These are phyloP conservation scores for Chelon labrosus DNA, from an alignment of 2,797 vertebrate species.

Conservation along the genomic window DNA sequence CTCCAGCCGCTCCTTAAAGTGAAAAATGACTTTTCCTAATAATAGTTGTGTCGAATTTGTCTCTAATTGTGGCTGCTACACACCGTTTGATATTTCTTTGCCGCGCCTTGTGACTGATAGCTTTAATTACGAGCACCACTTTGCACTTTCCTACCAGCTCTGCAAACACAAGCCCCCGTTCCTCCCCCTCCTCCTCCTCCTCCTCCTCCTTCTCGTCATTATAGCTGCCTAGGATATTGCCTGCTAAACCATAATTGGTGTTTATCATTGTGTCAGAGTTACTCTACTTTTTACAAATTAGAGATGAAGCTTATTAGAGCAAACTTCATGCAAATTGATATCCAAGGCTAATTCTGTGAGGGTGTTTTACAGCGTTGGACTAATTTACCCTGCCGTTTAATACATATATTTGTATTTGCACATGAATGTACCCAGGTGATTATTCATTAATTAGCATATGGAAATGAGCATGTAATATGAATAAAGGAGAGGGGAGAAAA, in stretches of 20 bases:
- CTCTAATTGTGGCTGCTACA: conserved; percentile 72
- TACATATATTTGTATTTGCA: conserved; percentile 83
- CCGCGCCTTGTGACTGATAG: conserved; percentile 77
- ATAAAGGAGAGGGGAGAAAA: conserved; percentile 69
- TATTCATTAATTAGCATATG: conserved; percentile 85
- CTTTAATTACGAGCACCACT: conserved; percentile 81
- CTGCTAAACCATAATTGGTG: conserved; percentile 79
- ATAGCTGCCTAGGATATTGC: conserved; percentile 76
- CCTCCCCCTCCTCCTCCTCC: conserved; percentile 27
- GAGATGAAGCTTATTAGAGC: conserved; percentile 79
- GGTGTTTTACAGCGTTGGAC: conserved; percentile 74
- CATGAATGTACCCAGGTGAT: conserved; percentile 85
- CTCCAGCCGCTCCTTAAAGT: conserved; percentile 66
- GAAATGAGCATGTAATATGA: conserved; percentile 82
- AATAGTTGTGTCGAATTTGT: conserved; percentile 77
- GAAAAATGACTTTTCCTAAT: conserved; percentile 77
- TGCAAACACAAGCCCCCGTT: conserved; percentile 42
- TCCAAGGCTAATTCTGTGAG: conserved; percentile 77
- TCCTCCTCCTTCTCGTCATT: conserved; percentile 64
- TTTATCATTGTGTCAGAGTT: conserved; percentile 83
- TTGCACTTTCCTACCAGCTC: conserved; percentile 69
- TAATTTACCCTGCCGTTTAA: conserved; percentile 77
- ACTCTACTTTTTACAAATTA: conserved; percentile 82
- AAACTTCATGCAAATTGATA: conserved; percentile 83
- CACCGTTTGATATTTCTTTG: conserved; percentile 72